Evolutionary conservation across 2,113 vertebrate species (phyloP).

Genomic region (Corapipo altera): DNA sequence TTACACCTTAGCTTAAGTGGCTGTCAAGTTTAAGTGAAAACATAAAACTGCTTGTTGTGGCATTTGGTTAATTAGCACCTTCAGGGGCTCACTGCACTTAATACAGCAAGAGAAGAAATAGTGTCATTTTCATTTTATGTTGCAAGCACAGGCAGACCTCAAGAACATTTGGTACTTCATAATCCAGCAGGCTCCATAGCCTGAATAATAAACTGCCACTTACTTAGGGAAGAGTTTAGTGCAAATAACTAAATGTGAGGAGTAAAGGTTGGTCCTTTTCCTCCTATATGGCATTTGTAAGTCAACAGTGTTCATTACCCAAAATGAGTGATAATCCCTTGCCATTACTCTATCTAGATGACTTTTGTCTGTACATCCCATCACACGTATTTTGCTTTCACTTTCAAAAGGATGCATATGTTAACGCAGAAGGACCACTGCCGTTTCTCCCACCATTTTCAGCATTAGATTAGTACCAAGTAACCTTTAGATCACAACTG

Average conservation of each 20-base stretch:
- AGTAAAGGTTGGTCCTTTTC: neutral
- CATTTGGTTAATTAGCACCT: constrained; percentile 48
- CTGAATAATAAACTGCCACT: neutral
- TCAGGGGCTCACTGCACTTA: neutral
- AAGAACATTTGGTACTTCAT: constrained; percentile 9
- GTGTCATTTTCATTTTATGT: constrained; percentile 42
- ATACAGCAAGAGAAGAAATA: neutral
- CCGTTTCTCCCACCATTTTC: neutral
- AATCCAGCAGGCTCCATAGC: neutral
- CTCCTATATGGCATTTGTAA: neutral
- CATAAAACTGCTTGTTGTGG: constrained; percentile 24
- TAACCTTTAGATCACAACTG: neutral
- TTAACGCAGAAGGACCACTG: neutral
- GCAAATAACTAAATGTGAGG: neutral
- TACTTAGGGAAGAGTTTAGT: neutral
- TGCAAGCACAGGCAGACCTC: neutral
- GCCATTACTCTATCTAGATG: neutral
- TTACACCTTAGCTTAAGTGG: neutral
- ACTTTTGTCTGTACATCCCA: neutral
- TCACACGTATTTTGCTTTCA: neutral
- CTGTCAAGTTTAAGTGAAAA: constrained; percentile 8
- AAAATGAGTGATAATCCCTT: neutral
- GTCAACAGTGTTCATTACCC: neutral
- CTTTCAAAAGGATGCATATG: neutral
- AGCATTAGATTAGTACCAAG: neutral